Base-by-base conservation (phyloP, 2,113 vertebrate genomes). In the Laticauda laticaudata region DNA sequence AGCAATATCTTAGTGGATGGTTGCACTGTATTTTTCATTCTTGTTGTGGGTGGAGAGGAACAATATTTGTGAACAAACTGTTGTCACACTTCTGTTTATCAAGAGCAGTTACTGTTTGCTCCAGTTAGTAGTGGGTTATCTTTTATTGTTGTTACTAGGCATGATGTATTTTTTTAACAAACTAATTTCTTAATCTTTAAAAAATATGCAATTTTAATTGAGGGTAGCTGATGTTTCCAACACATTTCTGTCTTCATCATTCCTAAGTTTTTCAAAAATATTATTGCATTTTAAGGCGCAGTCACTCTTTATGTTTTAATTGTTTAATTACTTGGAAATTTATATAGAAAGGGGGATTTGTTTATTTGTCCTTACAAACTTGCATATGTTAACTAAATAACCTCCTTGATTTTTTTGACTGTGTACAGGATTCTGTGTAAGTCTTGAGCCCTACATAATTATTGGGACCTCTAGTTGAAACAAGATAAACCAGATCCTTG, bases 201-300 rank as follows among this genome's bases (percentile, higher is more conserved):
- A 18, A 87, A 34, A 55, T 14, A 69, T 88, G 64, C 54, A 55
- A 57, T 21, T 15, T 15, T 59, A 87, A 9, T 21, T 89, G 64
- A 85, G 43, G 20, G 15, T 57, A 34, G 11, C 75, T 88, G 91
- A 64, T 51, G 51, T 51, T n/a, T 91, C 7, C 87, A 61, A 87
- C 4, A 15, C 29, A 39, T 92, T 92, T 89, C 87, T 92, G 64
- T 43, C 59, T 92, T 92, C 53, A 85, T 75, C 39, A n/a, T 85
- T 55, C 15, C 3, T 29, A 89, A 10, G 9, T 88, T 59, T 88
- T 89, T 88, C 54, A 45, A 75, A n/a, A 85, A 48, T 26, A 89
- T 59, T 48, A 61, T 53, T 48, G 64, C 45, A 29, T 53, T 92
- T 24, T 61, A 54, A 56, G 48, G 64, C 75, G 56, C 88, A 88